These are phyloP conservation scores for Corbicula japonica DNA, from an alignment of 2,888 invertebrate species.

Conservation along the genomic window DNA sequence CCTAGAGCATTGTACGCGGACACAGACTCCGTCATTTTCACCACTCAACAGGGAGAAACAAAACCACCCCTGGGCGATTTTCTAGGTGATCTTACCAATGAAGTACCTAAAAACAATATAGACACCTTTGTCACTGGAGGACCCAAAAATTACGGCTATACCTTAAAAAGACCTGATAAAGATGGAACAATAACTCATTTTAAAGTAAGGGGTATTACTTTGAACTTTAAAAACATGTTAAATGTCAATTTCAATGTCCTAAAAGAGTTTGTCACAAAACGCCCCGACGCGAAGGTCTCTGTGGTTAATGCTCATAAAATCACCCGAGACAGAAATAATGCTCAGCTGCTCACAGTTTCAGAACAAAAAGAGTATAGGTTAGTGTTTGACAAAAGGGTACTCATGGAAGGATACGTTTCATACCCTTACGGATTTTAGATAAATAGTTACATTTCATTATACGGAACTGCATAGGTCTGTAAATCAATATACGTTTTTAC, in stretches of 20 bases:
- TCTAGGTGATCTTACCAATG: constrained; percentile 83
- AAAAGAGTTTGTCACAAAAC: neutral
- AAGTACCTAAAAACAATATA: constrained; percentile 73
- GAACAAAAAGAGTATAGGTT: constrained; percentile 81
- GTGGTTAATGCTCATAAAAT: too few species aligned
- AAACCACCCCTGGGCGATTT: constrained; percentile 74
- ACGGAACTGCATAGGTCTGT: too few species aligned
- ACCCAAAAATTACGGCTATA: constrained; percentile 82
- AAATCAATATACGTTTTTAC: too few species aligned
- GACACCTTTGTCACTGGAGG: constrained; percentile 77
- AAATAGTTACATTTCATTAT: too few species aligned
- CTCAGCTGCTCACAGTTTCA: constrained; percentile 89
- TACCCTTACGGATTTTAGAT: constrained; percentile 41
- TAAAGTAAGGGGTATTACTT: constrained; percentile 71
- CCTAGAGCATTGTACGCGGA: constrained; percentile 8
- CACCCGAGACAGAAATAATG: too few species aligned
- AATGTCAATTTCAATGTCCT: constrained; percentile 56
- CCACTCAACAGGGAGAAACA: constrained; percentile 12
- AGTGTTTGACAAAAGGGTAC: constrained; percentile 34
- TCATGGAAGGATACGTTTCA: constrained; percentile 19
- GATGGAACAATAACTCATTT: constrained; percentile 20
- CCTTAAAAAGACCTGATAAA: constrained; percentile 13
- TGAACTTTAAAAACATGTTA: constrained; percentile 54
- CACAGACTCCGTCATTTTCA: constrained; percentile 20
- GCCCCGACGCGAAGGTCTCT: constrained; percentile 2